A percentile compares a stretch with the other conserved stretches of the same genome.
Evolutionary conservation across 2,888 invertebrate species (phyloP).

Genomic region (Spatulosminthurus flaviceps): DNA sequence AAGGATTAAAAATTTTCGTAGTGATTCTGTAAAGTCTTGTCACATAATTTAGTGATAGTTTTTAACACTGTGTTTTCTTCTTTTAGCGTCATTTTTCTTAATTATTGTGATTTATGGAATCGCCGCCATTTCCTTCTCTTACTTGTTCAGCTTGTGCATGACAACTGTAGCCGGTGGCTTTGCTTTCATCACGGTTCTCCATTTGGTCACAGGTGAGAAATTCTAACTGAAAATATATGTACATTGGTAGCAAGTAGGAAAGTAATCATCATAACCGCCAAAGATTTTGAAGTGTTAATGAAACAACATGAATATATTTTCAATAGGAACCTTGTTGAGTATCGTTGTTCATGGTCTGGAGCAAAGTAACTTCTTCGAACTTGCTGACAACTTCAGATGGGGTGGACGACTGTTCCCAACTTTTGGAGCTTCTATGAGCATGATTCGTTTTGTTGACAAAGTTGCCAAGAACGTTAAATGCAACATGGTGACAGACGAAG

Average conservation of each 20-base stretch:
- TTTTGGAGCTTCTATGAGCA: constrained; percentile 58
- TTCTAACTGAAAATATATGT: too few relatives aligned
- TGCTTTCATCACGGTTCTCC: constrained; percentile 66
- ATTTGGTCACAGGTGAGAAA: constrained; percentile 56
- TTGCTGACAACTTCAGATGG: constrained; percentile 38
- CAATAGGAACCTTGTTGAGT: constrained; percentile 52
- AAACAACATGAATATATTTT: constrained; percentile 6
- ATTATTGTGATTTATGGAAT: constrained; percentile 72
- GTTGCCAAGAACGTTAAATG: constrained; percentile 58
- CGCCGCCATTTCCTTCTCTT: constrained; percentile 74
- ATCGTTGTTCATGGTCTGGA: constrained; percentile 52
- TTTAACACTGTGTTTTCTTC: too few relatives aligned
- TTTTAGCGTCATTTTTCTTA: constrained; percentile 68
- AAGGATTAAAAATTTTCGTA: constrained; percentile 15
- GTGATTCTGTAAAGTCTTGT: too few relatives aligned
- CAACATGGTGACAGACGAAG: constrained; percentile 55
- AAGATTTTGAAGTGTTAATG: too few relatives aligned
- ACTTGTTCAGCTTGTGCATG: constrained; percentile 71
- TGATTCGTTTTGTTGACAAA: constrained; percentile 60
- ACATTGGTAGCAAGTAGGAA: neutral
- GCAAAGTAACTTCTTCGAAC: constrained; percentile 43
- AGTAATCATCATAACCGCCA: too few relatives aligned
- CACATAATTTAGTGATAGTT: too few relatives aligned
- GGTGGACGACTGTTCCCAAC: constrained; percentile 56
- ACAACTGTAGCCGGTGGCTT: constrained; percentile 69